phyloP scores from a whole-genome alignment of 2,888 invertebrate genomes.

The Ennomos quercinarius region DNA sequence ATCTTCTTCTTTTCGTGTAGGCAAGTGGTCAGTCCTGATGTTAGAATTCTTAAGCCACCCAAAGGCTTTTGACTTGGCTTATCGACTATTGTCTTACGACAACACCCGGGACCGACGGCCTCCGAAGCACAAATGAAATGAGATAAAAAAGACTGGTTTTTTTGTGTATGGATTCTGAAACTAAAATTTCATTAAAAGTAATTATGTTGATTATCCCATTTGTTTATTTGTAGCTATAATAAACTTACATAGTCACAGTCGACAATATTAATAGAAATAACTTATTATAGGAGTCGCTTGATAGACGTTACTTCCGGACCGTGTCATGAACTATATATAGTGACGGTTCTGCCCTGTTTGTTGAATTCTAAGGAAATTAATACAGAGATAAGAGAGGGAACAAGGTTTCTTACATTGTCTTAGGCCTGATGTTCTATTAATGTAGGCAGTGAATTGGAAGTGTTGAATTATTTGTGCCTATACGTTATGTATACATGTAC shows the following conservation, averaged over 20 bases:
- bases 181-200: too few species aligned
- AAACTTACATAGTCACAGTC: conserved; percentile 28
- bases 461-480: background rate
- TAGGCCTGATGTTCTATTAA: conserved; percentile 29
- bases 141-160: too few species aligned
- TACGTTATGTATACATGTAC: background rate
- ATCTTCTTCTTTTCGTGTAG: too few species aligned
- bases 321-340: conserved; percentile 48
- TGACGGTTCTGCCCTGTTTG: conserved; percentile 48
- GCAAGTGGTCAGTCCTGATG: too few species aligned
- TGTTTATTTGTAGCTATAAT: background rate
- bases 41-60: too few species aligned
- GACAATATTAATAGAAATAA: too few species aligned
- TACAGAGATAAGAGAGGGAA: conserved; percentile 62
- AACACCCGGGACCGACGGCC: too few species aligned
- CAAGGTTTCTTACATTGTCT: conserved; percentile 51
- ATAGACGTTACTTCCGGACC: conserved; percentile 41
- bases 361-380: conserved; percentile 73
- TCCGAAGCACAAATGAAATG: too few species aligned
- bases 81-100: too few species aligned
- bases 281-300: background rate
- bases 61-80: too few species aligned
- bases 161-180: too few species aligned
- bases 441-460: conserved; percentile 14
- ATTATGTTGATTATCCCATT: too few species aligned